These are phyloP conservation scores for Nomada goodeniana DNA, from an alignment of 2,888 invertebrate genomes.

Conservation along the genomic window DNA sequence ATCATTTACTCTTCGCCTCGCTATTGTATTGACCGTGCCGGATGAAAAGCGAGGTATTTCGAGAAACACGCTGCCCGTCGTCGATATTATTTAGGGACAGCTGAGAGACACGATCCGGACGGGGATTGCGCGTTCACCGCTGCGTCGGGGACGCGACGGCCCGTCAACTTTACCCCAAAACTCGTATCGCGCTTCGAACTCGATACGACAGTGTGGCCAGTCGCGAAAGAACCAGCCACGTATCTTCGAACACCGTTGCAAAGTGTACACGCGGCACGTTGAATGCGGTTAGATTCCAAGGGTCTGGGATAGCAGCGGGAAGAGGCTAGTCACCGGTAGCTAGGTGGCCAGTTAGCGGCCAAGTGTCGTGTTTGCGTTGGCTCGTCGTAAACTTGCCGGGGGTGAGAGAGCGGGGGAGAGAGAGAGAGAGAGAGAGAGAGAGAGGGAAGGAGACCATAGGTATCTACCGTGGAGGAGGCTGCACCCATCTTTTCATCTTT, in stretches of 20 bases:
- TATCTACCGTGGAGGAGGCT: slow-evolving; percentile 69
- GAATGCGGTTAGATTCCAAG: slow-evolving; percentile 64
- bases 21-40: slow-evolving; percentile 56
- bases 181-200: too few species aligned
- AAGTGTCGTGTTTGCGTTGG: slow-evolving; percentile 80
- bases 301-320: slow-evolving; percentile 44
- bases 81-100: slow-evolving; percentile 51
- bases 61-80: slow-evolving; percentile 56
- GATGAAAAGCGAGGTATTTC: slow-evolving; percentile 52
- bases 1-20: slow-evolving; percentile 64
- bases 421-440: slow-evolving; percentile 28
- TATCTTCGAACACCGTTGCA: neutral
- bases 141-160: too few species aligned
- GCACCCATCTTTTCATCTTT: slow-evolving; percentile 56
- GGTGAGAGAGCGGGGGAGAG: slow-evolving; percentile 27
- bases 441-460: slow-evolving; percentile 63
- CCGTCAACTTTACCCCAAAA: too few species aligned
- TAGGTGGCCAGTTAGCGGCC: slow-evolving; percentile 81
- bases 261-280: slow-evolving; percentile 21
- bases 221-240: too few species aligned
- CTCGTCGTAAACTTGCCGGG: slow-evolving; percentile 80
- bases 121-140: neutral
- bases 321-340: slow-evolving; percentile 77
- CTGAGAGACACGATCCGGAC: slow-evolving; percentile 41
- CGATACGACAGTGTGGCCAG: too few species aligned